A percentile compares a stretch with the other conserved stretches of the same genome.
Conservation (phyloP, 2,888 invertebrate species). For the Volucella inanis region DNA sequence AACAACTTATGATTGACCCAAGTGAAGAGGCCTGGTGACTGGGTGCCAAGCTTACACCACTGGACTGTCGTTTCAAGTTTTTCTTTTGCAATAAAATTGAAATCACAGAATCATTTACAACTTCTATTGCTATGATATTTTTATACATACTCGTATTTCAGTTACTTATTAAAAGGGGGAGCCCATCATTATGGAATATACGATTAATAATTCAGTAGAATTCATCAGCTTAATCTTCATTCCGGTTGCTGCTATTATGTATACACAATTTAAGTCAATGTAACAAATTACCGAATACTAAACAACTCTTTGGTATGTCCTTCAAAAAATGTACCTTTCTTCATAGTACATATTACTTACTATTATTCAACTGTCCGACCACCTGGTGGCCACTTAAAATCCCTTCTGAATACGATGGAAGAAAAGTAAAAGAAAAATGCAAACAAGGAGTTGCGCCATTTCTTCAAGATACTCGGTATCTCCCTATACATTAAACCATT, state of each 20-base stretch:
- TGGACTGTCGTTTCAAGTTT: no score
- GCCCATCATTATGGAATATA: neutral
- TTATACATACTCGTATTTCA: no score
- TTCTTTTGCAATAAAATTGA: no score
- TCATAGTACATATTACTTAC: slow-evolving; percentile 16
- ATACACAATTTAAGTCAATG: neutral
- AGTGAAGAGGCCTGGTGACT: no score
- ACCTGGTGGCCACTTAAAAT: slow-evolving; percentile 65
- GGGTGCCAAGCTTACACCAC: no score
- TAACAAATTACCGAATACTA: slow-evolving; percentile 23
- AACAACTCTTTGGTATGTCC: slow-evolving; percentile 12
- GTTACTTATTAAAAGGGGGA: no score
- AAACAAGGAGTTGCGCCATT: slow-evolving; percentile 58
- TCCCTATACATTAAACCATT: slow-evolving; percentile 46
- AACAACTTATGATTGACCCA: no score
- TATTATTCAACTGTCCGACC: slow-evolving; percentile 54
- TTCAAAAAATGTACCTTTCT: slow-evolving; percentile 21
- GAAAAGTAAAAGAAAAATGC: slow-evolving; percentile 44
- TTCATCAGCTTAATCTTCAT: neutral
- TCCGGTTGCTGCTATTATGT: no score
- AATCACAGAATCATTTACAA: no score
- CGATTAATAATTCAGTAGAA: neutral
- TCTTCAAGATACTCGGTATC: slow-evolving; percentile 9
- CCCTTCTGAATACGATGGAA: slow-evolving; percentile 28
- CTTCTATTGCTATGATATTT: no score